Base-by-base conservation (phyloP, 2,797 vertebrate species). In the Pseudochromis fuscus region DNA sequence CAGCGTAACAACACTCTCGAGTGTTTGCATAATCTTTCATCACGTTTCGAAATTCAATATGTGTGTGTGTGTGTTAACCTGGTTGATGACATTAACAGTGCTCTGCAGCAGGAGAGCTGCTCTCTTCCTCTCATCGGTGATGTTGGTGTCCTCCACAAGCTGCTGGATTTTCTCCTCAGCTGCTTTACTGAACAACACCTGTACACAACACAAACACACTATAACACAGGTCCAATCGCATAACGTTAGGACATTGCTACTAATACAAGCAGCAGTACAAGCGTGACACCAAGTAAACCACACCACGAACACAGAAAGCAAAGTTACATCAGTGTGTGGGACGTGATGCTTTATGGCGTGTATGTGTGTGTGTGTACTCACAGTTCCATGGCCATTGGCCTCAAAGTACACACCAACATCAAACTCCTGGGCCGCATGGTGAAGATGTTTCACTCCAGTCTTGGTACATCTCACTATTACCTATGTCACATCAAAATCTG, bases 401-500 rank as follows among this genome's bases (percentile, higher is more conserved):
- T 99, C 98, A 83, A 99, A 99, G 89, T 99, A 99, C 83, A 99
- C 94, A 1, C 96, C 96, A 4, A 97, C 83, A 62, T 99, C 96
- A 90, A 96, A 99, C 72, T 96, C 92, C 89, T 95, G 95, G 5
- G 98, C 98, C 45, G 95, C 96, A 38, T 97, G 97, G 74, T 99
- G 97, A 38, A 99, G 91, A 82, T 99, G 96, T 70, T 99, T 99
- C 80, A 99, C 97, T 78, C 98, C 97, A 1, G 98, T 99, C 90
- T 98, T 98, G 1, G 95, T 94, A 77, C 97, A 99, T 81, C 91
- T 94, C 74, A 99, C 97, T 7, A 86, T 93, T 18, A 98, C 94
- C 98, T 99, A 49, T 38, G 50, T 65, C 5, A 3, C 16, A 71
- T 5, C 3, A 53, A 21, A 42, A 56, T 21, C 5, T 21, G 19